Evolutionary conservation across 2,888 invertebrate genomes (phyloP), one percentile per base, ranked within the genome.

Genomic region (Catocala nupta): DNA sequence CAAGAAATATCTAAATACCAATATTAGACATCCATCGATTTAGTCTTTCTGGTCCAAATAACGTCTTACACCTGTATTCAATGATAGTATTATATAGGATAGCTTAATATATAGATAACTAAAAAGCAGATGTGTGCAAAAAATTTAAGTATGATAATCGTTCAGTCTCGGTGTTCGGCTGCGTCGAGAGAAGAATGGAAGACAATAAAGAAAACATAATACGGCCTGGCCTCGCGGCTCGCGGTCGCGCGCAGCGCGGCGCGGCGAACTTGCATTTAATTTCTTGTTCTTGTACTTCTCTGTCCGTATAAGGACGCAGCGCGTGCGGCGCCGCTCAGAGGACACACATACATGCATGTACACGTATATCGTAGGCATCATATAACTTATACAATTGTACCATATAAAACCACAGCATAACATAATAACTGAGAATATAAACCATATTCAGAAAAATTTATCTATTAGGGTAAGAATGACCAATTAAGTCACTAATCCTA

Each of bases 201-300:
- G 82, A 88, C 82, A 85, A 86, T 86, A 87, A 89, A 87, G 84
- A 86, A 87, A 87, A 89, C 82, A 85, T 85, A 84, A 86, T 84
- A 82, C 69, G 80, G 79, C 68, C 71, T 78, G 88, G 83, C 90
- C 90, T 90, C 88, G 85, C 72, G 81, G 83, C 82, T 25, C 25
- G 25, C 25, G 25, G 25, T 25, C 78, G 73, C 78, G 81, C 55
- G 82, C 81, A 55, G 47, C 54, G 50, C 25, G 25, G 25, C 36
- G 51, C 60, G 61, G 69, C 73, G 70, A 9, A 63, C 54, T 65
- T 86, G 89, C 86, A 88, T 92, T 81, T 90, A 90, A 90, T 90
- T 88, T 92, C 90, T 87, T 79, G 91, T 88, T 91, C 88, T 91
- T 89, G 88, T 91, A 89, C 85, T 88, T 89, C 84, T 85, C 81